Evolutionary conservation across 1,140 invertebrate species (phyloP), one percentile per base, ranked within the genome.

Genomic region (Cylas formicarius): DNA sequence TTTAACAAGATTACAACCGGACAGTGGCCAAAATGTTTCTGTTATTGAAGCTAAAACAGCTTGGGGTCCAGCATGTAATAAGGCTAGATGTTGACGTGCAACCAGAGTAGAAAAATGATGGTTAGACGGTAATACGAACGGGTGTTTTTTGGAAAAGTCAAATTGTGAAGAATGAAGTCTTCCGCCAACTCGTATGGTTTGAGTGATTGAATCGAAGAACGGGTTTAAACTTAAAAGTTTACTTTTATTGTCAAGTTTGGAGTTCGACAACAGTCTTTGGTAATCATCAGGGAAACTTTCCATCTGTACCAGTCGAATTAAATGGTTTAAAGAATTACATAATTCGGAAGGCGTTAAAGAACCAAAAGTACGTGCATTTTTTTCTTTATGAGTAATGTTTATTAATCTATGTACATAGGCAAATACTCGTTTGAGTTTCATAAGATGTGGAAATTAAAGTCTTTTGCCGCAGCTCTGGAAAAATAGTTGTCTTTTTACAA

Each of bases 151-250:
- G 11, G 48, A 33, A 31, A 29, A 46, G 7, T 47, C 7, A n/a
- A 48, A 21, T 6, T 27, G 20, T 8, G 53, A 35, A n/a, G 60
- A 43, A 16, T 29, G 3, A 3, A 59, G 27, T 40, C 59, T 39
- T 17, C 60, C 57, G 13, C 60, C 57, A 8, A 64, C 55, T 13
- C 54, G 17, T 2, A 63, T 21, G 2, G 60, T 10, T 13, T 22
- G 20, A 9, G 29, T 42, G 8, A 45, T 5, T n/a, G n/a, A n/a
- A 23, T 53, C 46, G 1, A 61, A n/a, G 37, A 59, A 55, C 8
- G 60, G 53, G n/a, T 21, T 36, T 18, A 48, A 16, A 7, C 14
- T 28, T n/a, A 24, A 24, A 20, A 43, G 9, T 33, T 37, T 44
- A 20, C 39, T 48, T 28, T 37, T 48, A 2, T 28, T 31, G 11